phyloP scores from a whole-genome alignment of 2,113 vertebrate genomes.

The Salvelinus sp. region DNA sequence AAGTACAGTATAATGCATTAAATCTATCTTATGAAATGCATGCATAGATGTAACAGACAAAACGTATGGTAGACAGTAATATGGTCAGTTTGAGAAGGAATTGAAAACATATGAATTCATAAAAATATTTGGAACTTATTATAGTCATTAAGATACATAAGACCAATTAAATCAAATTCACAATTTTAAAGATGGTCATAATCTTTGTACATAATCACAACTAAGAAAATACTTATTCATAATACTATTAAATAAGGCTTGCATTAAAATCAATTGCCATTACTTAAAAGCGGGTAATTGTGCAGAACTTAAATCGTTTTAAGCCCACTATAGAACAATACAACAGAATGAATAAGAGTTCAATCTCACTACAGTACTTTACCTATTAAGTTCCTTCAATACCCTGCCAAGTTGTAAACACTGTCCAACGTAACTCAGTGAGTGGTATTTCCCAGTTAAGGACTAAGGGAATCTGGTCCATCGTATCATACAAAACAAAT shows the following conservation, averaged over 20 bases:
- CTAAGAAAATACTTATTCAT: conserved; percentile 45
- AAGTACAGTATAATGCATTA: conserved; percentile 13
- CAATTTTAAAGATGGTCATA: no score
- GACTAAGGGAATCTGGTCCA: background rate
- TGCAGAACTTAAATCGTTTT: conserved; percentile 6
- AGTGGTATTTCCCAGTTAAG: conserved; percentile 15
- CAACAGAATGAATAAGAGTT: conserved; percentile 28
- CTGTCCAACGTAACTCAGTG: conserved; percentile 38
- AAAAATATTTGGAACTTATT: conserved; percentile 16
- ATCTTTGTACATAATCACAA: background rate
- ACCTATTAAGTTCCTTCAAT: conserved; percentile 28
- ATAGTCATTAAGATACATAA: no score
- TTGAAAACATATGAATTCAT: conserved; percentile 19
- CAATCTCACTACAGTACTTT: conserved; percentile 9
- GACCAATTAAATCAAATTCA: no score
- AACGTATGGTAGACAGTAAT: conserved; percentile 28
- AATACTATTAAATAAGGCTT: conserved; percentile 59
- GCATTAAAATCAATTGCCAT: conserved; percentile 27
- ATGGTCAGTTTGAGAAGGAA: conserved; percentile 29
- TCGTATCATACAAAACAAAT: background rate
- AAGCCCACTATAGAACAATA: conserved; percentile 46
- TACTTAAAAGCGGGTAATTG: conserved; percentile 21
- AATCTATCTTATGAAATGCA: conserved; percentile 38
- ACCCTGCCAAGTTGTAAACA: conserved; percentile 31
- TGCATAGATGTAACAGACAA: conserved; percentile 62